These are phyloP conservation scores for Rhyacichthys aspro DNA, from an alignment of 2,797 vertebrate species.

Conservation along the genomic window DNA sequence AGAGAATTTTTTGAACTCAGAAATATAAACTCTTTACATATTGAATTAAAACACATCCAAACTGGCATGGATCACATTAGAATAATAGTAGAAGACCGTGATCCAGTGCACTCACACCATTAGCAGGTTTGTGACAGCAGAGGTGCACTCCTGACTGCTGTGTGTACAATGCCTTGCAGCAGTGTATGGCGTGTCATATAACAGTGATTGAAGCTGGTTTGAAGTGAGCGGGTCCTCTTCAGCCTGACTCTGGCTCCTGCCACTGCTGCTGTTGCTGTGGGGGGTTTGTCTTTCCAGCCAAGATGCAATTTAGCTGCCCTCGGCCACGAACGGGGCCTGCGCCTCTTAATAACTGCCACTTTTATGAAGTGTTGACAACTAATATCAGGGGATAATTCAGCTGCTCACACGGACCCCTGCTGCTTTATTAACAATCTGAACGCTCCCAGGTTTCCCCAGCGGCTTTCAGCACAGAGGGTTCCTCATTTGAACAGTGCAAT, in stretches of 20 bases:
- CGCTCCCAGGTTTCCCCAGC: slow-evolving; percentile 90
- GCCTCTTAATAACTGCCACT: slow-evolving; percentile 98
- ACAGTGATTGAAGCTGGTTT: slow-evolving; percentile 9
- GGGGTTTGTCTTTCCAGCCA: slow-evolving; percentile 64
- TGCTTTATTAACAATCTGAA: slow-evolving; percentile 92
- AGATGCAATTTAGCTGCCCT: slow-evolving; percentile 95
- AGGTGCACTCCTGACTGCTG: background rate
- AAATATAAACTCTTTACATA: no score
- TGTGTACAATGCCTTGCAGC: background rate
- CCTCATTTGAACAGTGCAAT: background rate
- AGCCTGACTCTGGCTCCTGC: slow-evolving; percentile 20
- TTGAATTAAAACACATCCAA: no score
- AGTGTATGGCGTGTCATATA: background rate
- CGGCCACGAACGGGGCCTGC: slow-evolving; percentile 83
- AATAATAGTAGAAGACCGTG: no score
- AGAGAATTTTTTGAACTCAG: no score
- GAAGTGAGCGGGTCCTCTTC: slow-evolving; percentile 3
- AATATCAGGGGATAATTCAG: slow-evolving; percentile 85
- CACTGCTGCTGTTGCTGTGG: slow-evolving; percentile 66
- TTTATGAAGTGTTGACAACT: slow-evolving; percentile 94
- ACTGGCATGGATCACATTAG: no score
- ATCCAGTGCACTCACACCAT: no score
- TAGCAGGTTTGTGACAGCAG: background rate
- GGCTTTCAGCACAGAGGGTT: slow-evolving; percentile 80
- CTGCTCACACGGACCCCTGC: slow-evolving; percentile 62